Conservation (phyloP, 1,140 invertebrate genomes). For the Parasteatoda tepidariorum region DNA sequence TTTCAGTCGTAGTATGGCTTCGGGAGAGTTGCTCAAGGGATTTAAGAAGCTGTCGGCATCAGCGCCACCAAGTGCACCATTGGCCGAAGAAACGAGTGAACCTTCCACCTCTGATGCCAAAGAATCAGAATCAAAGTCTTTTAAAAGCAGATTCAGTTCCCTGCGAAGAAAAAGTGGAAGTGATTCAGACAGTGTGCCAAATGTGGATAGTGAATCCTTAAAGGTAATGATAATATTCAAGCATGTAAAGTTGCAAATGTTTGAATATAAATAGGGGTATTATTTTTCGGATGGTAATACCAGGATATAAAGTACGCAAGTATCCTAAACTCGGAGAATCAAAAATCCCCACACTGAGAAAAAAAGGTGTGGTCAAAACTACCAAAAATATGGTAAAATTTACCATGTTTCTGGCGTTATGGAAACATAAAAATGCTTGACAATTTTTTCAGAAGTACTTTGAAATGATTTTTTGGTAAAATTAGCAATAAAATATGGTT, state of each 20-base stretch:
- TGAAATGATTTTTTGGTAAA: too few species aligned
- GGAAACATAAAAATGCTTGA: too few species aligned
- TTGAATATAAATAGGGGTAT: neutral
- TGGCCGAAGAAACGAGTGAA: neutral
- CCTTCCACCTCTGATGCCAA: neutral
- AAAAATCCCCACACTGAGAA: too few species aligned
- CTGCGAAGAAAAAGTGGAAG: slow-evolving; percentile 33
- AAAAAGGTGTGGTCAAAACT: too few species aligned
- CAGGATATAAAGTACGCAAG: too few species aligned
- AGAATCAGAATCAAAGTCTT: slow-evolving; percentile 26
- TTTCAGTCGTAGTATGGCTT: slow-evolving; percentile 52
- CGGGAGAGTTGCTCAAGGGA: slow-evolving; percentile 41
- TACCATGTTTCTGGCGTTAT: too few species aligned
- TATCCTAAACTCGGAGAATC: too few species aligned
- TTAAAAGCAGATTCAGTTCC: slow-evolving; percentile 47
- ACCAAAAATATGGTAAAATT: too few species aligned
- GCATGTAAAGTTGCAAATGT: neutral
- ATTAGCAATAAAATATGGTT: too few species aligned
- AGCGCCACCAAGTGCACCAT: neutral
- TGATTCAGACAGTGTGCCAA: slow-evolving; percentile 33
- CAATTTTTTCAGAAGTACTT: too few species aligned
- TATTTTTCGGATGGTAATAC: neutral
- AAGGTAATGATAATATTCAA: slow-evolving; percentile 19
- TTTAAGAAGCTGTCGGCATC: slow-evolving; percentile 40
- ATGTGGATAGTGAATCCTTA: slow-evolving; percentile 40